Conservation (phyloP, 1,140 invertebrate species). For the Zophobas morio region DNA sequence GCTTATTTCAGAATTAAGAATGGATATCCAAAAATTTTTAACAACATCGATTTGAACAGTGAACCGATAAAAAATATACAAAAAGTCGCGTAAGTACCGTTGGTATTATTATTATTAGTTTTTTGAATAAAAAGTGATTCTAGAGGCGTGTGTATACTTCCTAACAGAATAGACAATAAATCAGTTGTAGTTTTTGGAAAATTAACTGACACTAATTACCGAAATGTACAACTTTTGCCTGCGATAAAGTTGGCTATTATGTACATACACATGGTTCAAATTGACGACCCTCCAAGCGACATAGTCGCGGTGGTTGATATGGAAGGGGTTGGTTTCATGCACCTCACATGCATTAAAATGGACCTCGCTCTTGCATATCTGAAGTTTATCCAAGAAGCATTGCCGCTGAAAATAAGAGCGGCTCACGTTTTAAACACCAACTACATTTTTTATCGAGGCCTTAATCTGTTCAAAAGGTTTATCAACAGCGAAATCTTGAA, state of each 20-base stretch:
- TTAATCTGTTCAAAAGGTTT: conserved; percentile 78
- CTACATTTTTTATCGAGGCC: conserved; percentile 77
- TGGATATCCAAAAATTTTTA: conserved; percentile 73
- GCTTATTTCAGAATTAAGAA: conserved; percentile 72
- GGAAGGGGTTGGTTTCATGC: conserved; percentile 67
- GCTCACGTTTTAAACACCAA: conserved; percentile 80
- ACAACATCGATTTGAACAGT: conserved; percentile 66
- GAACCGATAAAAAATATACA: conserved; percentile 58
- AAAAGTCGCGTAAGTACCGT: conserved; percentile 53
- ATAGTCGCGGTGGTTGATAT: conserved; percentile 76
- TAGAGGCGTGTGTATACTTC: conserved; percentile 64
- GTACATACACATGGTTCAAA: conserved; percentile 68
- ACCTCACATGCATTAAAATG: conserved; percentile 72
- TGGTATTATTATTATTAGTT: no score
- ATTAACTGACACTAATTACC: conserved; percentile 67
- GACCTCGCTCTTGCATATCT: conserved; percentile 72
- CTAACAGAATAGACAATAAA: conserved; percentile 53
- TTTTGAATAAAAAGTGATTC: not conserved
- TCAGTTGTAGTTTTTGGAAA: not conserved
- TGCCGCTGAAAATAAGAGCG: conserved; percentile 74
- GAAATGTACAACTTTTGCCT: conserved; percentile 72
- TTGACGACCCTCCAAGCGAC: conserved; percentile 59
- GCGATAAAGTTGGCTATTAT: conserved; percentile 73
- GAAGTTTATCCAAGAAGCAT: conserved; percentile 73
- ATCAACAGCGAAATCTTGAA: conserved; percentile 79